These are phyloP conservation scores for Encarsia formosa DNA, from an alignment of 2,888 invertebrate species.

Conservation along the genomic window DNA sequence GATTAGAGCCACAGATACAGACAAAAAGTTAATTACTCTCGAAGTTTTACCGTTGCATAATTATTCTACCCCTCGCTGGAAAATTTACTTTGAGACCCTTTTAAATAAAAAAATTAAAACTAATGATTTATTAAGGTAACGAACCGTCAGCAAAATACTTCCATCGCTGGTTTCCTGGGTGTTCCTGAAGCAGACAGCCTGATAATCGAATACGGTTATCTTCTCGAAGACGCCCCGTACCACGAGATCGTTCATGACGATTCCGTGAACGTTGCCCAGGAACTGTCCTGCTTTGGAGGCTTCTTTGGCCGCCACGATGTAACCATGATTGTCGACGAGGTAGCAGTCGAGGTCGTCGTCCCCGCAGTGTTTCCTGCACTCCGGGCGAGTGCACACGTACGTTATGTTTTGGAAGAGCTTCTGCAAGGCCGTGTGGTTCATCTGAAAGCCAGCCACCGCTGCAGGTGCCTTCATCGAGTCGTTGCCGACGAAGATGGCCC, in stretches of 20 bases:
- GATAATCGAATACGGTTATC: slow-evolving; percentile 79
- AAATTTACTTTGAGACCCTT: too few species aligned
- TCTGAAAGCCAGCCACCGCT: slow-evolving; percentile 68
- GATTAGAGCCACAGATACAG: too few species aligned
- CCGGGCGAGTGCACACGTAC: slow-evolving; percentile 51
- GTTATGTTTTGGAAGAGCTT: slow-evolving; percentile 78
- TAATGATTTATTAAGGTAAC: too few species aligned
- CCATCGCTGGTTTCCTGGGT: slow-evolving; percentile 62
- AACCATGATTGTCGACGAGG: slow-evolving; percentile 86
- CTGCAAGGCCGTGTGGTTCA: slow-evolving; percentile 72
- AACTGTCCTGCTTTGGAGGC: slow-evolving; percentile 74
- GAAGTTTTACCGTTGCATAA: too few species aligned
- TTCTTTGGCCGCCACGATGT: slow-evolving; percentile 74
- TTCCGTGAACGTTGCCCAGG: slow-evolving; percentile 78
- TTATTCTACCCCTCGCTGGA: too few species aligned
- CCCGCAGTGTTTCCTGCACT: slow-evolving; percentile 56
- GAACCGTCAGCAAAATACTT: slow-evolving; percentile 61
- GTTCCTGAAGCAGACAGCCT: slow-evolving; percentile 79
- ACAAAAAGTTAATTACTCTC: too few species aligned
- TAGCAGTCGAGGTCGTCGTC: slow-evolving; percentile 73
- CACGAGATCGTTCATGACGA: slow-evolving; percentile 71
- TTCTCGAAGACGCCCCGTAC: slow-evolving; percentile 71
- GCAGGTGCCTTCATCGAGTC: slow-evolving; percentile 52
- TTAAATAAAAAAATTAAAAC: too few species aligned
- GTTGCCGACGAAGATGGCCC: slow-evolving; percentile 65